Evolutionary conservation across 2,888 invertebrate species (phyloP).

Genomic region (Harpalus rufipes): DNA sequence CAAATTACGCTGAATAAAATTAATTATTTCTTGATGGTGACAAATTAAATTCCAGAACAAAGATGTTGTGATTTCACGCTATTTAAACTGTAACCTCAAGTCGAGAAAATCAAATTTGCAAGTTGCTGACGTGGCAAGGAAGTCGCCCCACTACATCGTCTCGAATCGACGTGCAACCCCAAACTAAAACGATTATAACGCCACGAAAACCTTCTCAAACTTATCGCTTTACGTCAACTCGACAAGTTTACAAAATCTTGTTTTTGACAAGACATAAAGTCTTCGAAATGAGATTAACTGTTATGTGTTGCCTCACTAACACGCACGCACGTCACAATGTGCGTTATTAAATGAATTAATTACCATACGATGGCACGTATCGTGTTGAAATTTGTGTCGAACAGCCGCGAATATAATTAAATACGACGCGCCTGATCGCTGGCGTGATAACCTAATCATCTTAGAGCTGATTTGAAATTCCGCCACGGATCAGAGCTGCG

Average conservation of each 20-base stretch:
- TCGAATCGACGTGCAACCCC: constrained; percentile 33
- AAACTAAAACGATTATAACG: constrained; percentile 55
- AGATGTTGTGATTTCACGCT: constrained; percentile 46
- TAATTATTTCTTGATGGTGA: constrained; percentile 29
- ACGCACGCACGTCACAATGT: constrained; percentile 36
- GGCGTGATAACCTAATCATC: constrained; percentile 62
- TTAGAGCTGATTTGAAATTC: constrained; percentile 46
- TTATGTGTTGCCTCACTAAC: constrained; percentile 16
- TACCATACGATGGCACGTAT: constrained; percentile 50
- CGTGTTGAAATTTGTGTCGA: constrained; percentile 60
- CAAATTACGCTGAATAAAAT: constrained; percentile 15
- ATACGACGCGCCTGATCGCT: constrained; percentile 56
- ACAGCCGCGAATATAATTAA: constrained; percentile 57
- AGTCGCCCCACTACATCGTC: background rate
- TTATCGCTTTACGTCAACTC: constrained; percentile 54
- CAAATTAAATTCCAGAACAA: constrained; percentile 34
- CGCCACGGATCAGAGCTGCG: background rate
- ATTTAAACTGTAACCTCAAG: constrained; percentile 34
- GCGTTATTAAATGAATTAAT: constrained; percentile 59
- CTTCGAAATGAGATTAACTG: constrained; percentile 40
- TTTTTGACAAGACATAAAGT: constrained; percentile 60
- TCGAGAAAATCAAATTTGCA: constrained; percentile 33
- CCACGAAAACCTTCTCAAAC: constrained; percentile 33
- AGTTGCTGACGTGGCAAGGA: constrained; percentile 27
- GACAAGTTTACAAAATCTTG: constrained; percentile 58